Base-by-base conservation (phyloP, 2,888 invertebrate genomes). In the Stenurella melanura region DNA sequence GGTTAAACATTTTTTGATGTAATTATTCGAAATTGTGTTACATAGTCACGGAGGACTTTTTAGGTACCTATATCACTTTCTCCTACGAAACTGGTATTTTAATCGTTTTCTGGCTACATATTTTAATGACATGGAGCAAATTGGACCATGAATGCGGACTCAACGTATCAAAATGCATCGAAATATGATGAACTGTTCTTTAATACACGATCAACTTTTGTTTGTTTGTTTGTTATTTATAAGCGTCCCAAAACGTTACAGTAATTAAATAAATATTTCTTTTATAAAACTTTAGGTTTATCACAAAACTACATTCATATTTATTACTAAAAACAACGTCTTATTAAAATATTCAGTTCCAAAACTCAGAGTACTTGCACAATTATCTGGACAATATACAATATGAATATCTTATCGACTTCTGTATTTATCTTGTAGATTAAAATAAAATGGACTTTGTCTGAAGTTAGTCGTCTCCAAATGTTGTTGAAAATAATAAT, bases 281-380 rank as follows among this genome's bases (percentile, higher is more conserved):
- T 67, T 26, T 57, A 61, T 67, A 66, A 74, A 74, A 38, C 50
- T 60, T 73, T 68, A 63, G 67, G 78, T 75, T 75, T 86, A 87
- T 87, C 86, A 87, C 87, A 87, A 86, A 86, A 87, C 87, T 87
- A 87, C 86, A 86, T 85, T 83, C 50, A 72, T 80, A 85, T 74
- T 73, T 66, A 82, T 83, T 42, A 75, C 76, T 81, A 83, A 85
- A 85, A 85, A 85, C 83, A 84, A 86, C 81, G 75, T 82, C 76
- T 85, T 85, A 85, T 85, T 85, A 85, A 87, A 86, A 86, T 86
- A 86, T 83, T 86, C 83, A 85, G 83, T 83, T 84, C 83, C 78
- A 79, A 82, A 83, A 80, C 77, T 80, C 77, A 77, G 78, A 81
- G 73, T 66, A n/a, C n/a, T n/a, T 67, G 67, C 50, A 67, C 54